phyloP scores from a whole-genome alignment of 2,888 invertebrate species.

The Artemia sp. region DNA sequence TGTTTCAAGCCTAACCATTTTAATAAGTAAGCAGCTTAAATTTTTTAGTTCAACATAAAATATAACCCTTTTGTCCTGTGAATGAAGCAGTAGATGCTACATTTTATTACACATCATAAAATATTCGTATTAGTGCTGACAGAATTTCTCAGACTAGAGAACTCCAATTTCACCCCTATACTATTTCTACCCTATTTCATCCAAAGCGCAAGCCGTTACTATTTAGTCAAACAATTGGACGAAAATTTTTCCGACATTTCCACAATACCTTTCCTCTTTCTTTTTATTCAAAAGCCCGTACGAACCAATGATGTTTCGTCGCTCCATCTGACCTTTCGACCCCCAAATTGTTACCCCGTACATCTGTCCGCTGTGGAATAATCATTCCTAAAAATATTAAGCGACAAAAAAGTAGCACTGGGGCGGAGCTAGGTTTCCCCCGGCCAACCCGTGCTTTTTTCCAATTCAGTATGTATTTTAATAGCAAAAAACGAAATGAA shows the following conservation, averaged over 20 bases:
- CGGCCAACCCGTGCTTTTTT: no score
- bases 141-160: no score
- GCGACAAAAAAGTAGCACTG: constrained; percentile 2
- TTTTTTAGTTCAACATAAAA: no score
- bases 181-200: no score
- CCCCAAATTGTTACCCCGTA: constrained; percentile 12
- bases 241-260: constrained; percentile 1
- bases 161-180: no score
- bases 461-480: neutral
- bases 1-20: no score
- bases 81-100: no score
- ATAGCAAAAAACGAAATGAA: constrained; percentile 11
- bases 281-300: constrained; percentile 1
- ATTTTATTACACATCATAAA: no score
- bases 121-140: no score
- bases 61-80: no score
- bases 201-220: constrained; percentile 1
- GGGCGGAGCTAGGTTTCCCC: neutral
- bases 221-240: neutral
- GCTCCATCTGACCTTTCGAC: neutral
- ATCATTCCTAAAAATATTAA: neutral
- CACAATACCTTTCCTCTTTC: neutral
- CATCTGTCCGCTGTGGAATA: neutral
- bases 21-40: no score
- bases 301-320: neutral